Percentiles rank a stretch among this genome's conserved stretches.
Conservation (phyloP, 2,113 vertebrate species). For the Urocitellus parryii region DNA sequence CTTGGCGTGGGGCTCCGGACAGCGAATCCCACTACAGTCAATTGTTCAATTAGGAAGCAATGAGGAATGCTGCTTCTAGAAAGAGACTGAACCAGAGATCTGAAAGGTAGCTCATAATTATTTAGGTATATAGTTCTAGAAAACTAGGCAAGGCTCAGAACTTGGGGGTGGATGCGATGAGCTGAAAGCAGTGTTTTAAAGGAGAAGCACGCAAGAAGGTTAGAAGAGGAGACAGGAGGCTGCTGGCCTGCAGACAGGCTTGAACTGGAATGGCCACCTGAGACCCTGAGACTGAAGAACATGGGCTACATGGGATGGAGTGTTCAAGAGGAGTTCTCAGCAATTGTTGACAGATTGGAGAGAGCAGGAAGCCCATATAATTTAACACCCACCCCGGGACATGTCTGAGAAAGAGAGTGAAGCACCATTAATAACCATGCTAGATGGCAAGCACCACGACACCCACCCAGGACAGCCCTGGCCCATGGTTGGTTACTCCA, state of each 20-base stretch:
- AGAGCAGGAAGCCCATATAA: neutral
- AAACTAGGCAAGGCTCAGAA: too few relatives aligned
- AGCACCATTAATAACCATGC: neutral
- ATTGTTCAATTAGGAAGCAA: neutral
- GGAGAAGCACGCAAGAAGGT: neutral
- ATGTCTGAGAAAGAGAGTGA: neutral
- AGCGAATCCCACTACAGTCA: fast-evolving
- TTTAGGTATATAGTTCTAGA: neutral
- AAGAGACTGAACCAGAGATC: neutral
- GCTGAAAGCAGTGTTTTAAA: neutral
- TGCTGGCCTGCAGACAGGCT: too few relatives aligned
- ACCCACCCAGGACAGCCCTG: neutral
- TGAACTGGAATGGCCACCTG: neutral
- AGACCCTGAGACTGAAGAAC: neutral
- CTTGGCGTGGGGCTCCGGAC: neutral
- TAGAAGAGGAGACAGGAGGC: neutral
- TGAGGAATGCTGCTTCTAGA: fast-evolving
- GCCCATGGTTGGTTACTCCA: neutral
- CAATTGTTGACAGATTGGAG: neutral
- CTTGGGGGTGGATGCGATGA: neutral
- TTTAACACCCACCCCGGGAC: neutral
- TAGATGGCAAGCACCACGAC: neutral
- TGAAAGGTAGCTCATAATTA: neutral
- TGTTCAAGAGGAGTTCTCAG: neutral
- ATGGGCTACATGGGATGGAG: neutral